phyloP scores from a whole-genome alignment of 2,888 invertebrate genomes.

The Rosalia funebris region DNA sequence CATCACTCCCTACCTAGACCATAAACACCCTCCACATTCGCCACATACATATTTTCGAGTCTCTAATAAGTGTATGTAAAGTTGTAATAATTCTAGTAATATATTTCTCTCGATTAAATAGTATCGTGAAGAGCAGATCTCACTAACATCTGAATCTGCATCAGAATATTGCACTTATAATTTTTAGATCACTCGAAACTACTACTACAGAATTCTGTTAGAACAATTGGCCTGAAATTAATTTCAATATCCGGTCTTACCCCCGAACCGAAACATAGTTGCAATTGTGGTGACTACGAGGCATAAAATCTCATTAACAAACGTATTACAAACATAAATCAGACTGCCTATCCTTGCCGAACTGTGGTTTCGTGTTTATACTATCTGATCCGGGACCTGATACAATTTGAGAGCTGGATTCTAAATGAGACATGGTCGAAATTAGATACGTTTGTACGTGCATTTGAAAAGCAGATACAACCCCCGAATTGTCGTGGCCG shows the following conservation, averaged over 20 bases:
- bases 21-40: no score
- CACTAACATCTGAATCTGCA: no score
- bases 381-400: conserved; percentile 6
- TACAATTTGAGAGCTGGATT: conserved; percentile 11
- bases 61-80: no score
- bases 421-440: conserved; percentile 2
- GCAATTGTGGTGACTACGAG: not conserved
- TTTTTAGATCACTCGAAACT: no score
- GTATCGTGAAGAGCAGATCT: no score
- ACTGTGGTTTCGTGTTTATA: not conserved
- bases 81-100: no score
- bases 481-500: not conserved
- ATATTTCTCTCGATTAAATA: no score
- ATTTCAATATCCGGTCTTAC: not conserved
- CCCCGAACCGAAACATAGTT: not conserved
- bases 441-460: not conserved
- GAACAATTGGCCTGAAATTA: no score
- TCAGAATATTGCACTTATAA: no score
- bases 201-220: no score
- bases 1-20: no score
- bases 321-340: conserved; percentile 19
- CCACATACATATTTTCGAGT: no score
- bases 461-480: not conserved
- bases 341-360: conserved; percentile 4
- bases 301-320: conserved; percentile 20